Conservation (phyloP, 2,113 vertebrate species). For the Neolamprologus sp. region DNA sequence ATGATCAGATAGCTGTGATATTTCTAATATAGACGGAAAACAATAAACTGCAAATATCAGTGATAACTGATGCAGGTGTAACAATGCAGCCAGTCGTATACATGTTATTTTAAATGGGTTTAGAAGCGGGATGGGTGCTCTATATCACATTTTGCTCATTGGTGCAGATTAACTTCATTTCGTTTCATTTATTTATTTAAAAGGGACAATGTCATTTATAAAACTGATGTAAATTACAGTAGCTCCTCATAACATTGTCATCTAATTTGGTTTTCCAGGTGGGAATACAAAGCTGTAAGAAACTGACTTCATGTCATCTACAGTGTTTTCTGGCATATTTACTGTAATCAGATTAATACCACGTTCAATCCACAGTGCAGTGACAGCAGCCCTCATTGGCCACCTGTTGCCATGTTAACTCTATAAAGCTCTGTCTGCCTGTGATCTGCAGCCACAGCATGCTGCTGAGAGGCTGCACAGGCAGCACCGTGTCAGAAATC, state of each 20-base stretch:
- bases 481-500: background rate
- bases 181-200: background rate
- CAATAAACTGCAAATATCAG: background rate
- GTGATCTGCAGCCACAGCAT: background rate
- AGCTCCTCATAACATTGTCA: background rate
- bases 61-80: background rate
- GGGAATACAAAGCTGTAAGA: background rate
- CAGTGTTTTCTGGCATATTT: background rate
- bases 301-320: background rate
- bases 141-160: background rate
- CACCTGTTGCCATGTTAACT: background rate
- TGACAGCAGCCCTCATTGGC: conserved; percentile 7
- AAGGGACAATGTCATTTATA: background rate
- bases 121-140: background rate
- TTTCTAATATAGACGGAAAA: background rate
- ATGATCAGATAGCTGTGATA: background rate
- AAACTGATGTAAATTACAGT: background rate
- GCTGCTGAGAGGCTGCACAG: background rate
- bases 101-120: background rate
- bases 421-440: background rate
- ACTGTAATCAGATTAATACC: conserved; percentile 1
- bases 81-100: background rate
- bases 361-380: background rate
- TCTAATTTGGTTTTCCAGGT: background rate
- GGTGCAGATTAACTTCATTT: background rate